Evolutionary conservation across 2,113 vertebrate genomes (phyloP).

Genomic region (Paralichthys olivaceus): DNA sequence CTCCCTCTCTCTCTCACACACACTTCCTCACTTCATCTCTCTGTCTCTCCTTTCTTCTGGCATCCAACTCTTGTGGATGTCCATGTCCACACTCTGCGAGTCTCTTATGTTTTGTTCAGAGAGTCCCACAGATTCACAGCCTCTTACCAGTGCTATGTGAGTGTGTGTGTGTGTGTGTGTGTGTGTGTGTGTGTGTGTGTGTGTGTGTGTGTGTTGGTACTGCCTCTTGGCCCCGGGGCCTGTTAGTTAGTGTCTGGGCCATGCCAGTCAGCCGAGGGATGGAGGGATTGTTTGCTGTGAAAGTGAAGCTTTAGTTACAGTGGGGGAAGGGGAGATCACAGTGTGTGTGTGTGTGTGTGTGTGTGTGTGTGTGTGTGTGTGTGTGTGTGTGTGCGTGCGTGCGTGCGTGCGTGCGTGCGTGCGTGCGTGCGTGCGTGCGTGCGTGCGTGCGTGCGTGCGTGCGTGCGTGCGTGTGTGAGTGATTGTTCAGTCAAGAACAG

Average conservation of each 20-base stretch:
- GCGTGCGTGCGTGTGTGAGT: constrained; percentile 24
- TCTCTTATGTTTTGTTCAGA: constrained; percentile 24
- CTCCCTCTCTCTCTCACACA: too few species aligned
- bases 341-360: constrained; percentile 25
- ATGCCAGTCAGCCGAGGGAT: constrained; percentile 60
- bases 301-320: constrained; percentile 64
- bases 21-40: not conserved
- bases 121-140: constrained; percentile 49
- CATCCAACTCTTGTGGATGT: constrained; percentile 32
- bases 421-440: too few species aligned
- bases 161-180: constrained; percentile 18
- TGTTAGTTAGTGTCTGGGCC: constrained; percentile 69
- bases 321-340: constrained; percentile 42
- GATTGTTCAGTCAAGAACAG: constrained; percentile 11
- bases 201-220: constrained; percentile 18
- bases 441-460: too few species aligned
- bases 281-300: constrained; percentile 64
- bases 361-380: too few species aligned
- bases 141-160: constrained; percentile 32
- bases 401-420: too few species aligned
- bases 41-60: constrained; percentile 10
- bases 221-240: constrained; percentile 54
- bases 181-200: constrained; percentile 16
- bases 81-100: constrained; percentile 24
- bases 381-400: too few species aligned